Evolutionary conservation across 2,888 invertebrate species (phyloP), one percentile per base, ranked within the genome.

Genomic region (Carabus problematicus): DNA sequence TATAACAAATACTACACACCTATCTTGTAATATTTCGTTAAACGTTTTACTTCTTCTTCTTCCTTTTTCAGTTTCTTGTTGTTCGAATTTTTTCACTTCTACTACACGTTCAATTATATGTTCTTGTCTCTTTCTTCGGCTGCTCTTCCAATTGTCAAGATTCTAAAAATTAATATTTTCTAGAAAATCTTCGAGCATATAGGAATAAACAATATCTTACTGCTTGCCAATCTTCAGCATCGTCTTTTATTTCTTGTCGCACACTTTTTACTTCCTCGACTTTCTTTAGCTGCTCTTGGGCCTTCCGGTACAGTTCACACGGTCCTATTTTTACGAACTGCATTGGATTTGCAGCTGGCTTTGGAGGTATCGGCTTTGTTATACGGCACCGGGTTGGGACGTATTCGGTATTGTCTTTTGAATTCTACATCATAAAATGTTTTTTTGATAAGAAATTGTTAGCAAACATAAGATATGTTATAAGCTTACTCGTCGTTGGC

Each of bases 101-200:
- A 94, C 93, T 75, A 93, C 93, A 74, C 94, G 87, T 82, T 94
- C 94, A 78, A 94, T 93, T 75, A 94, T 94, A 81, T 94, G 93
- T 78, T 94, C 94, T 76, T 94, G 94, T 68, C 93, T 89, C 89
- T 95, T 94, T 87, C 95, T 90, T 77, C 96, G 87, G 74, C 93
- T 93, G 74, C 92, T 93, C 85, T 96, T 96, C 96, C 95, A 95
- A 82, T 92, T 94, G 84, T 95, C 94, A 84, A 95, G 85, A 84
- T 95, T 95, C 94, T 95, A 82, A 11, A 80, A 78, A 74, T 64
- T 73, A 74, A 73, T 4, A 45, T 14, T 11, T 29, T 29, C 29
- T 29, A 6, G 2, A 29, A 8, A 49, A 14, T 52, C 52, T 11
- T 11, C 18, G 52, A n/a, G 11, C 9, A 16, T 14, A 16, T 18